Base-by-base conservation (phyloP, 2,113 vertebrate genomes). In the Pitta sordida region DNA sequence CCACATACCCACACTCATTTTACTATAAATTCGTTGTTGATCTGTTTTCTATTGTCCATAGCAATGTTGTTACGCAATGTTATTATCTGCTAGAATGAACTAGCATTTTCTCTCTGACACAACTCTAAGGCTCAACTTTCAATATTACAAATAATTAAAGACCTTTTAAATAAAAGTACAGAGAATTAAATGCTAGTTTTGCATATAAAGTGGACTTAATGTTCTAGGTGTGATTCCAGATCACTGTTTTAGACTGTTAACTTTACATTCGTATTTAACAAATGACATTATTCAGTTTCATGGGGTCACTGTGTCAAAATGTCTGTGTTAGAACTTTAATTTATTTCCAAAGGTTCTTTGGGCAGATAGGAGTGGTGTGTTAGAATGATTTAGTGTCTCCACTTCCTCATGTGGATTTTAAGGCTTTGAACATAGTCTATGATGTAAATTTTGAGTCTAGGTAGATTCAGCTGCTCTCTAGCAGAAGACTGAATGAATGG, bases 301-400 rank as follows among this genome's bases (percentile, higher is more conserved):
- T 97, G 97, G 95, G 97, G 96, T 97, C 95, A 96, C 53, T 94
- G 93, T 96, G 96, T 97, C 97, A 97, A 97, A 98, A 96, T 97
- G 96, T 97, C 97, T 98, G 96, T 96, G 89, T 97, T 97, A 97
- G 94, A 96, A 97, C 93, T 96, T 97, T 94, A 97, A 97, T 98
- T 97, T 97, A 97, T 97, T 97, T 98, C 60, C 86, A 90, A 65
- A 94, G 95, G 83, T 92, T 92, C 95, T 96, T 86, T 95, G 95
- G 94, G 94, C 83, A 95, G 94, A 91, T 93, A 96, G 93, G 85
- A 94, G 55, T 93, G 81, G 91, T 89, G 44, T 83, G 56, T 95
- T 96, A 94, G 85, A 91, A 95, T 96, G 96, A 97, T 96, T 97
- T 94, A 90, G 64, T 60, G 39, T 93, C 92, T 93, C 55, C 9